These are phyloP conservation scores for Amphiprion ocellaris DNA, from an alignment of 2,113 vertebrate species.

Conservation along the genomic window DNA sequence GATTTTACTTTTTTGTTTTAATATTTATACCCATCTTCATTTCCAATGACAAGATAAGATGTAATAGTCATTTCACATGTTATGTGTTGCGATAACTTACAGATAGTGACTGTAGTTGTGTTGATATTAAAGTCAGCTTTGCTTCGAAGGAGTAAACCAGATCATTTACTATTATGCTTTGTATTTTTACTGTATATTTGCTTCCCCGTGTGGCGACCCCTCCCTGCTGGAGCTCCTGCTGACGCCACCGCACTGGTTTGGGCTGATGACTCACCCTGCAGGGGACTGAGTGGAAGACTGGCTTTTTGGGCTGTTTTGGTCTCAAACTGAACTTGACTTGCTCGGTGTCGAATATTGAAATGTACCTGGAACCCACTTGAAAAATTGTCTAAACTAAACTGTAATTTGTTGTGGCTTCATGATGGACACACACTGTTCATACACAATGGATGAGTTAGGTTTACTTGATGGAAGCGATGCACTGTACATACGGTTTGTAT, in stretches of 20 bases:
- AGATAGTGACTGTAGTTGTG: not conserved
- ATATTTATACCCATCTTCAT: not conserved
- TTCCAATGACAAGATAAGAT: not conserved
- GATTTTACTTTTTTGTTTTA: not conserved
- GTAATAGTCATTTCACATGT: not conserved
- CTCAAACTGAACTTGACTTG: constrained; percentile 47
- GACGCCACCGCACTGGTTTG: constrained; percentile 13
- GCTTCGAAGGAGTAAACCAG: not conserved
- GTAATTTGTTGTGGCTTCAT: constrained; percentile 32
- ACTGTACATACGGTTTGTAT: constrained; percentile 68
- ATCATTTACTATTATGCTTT: not conserved
- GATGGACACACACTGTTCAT: constrained; percentile 6
- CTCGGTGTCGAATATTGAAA: constrained; percentile 35
- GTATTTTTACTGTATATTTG: constrained; percentile 20
- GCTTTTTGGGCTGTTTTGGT: constrained; percentile 13
- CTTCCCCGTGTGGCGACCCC: constrained; percentile 26
- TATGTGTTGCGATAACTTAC: constrained; percentile 3
- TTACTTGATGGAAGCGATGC: constrained; percentile 62
- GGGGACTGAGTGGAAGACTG: constrained; percentile 33
- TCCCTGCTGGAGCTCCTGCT: constrained; percentile 33
- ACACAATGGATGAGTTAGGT: constrained; percentile 34
- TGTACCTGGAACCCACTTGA: constrained; percentile 85
- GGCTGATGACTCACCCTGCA: constrained; percentile 76
- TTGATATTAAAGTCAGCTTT: not conserved
- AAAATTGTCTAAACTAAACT: constrained; percentile 40